Conservation (phyloP, 2,113 vertebrate genomes). For the Tor tambroides region DNA sequence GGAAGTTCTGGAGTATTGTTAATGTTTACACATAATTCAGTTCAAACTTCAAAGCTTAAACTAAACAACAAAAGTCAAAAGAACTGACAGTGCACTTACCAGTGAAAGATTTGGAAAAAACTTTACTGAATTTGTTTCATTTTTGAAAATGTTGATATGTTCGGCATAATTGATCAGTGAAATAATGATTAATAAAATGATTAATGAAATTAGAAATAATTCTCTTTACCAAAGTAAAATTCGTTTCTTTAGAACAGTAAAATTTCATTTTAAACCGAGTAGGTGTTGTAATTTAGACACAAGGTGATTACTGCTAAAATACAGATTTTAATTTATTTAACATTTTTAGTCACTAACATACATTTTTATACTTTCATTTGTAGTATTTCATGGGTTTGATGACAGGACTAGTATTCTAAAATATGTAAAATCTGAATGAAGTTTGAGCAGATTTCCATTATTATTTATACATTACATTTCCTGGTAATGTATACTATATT, state of each 20-base stretch:
- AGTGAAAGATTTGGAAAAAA: not conserved
- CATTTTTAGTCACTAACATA: not conserved
- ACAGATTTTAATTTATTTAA: not conserved
- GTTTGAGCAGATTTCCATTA: not conserved
- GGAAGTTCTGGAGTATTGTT: not conserved
- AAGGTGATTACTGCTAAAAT: not conserved
- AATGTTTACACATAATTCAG: not conserved
- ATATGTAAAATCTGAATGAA: not conserved
- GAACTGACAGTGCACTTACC: not conserved
- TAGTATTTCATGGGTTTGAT: not conserved
- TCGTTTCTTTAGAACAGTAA: not conserved
- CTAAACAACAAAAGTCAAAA: not conserved
- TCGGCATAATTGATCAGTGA: not conserved
- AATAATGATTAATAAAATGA: too few relatives aligned
- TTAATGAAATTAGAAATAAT: not conserved
- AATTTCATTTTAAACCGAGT: not conserved
- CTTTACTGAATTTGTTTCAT: not conserved
- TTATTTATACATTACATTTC: too few relatives aligned
- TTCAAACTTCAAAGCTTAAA: not conserved
- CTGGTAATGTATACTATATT: not conserved
- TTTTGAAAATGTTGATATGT: not conserved
- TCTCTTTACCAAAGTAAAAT: not conserved
- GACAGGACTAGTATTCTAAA: not conserved
- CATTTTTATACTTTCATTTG: not conserved
- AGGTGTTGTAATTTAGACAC: not conserved